Evolutionary conservation across 2,113 vertebrate species (phyloP), one percentile per base, ranked within the genome.

Genomic region (Electrona antarctica): DNA sequence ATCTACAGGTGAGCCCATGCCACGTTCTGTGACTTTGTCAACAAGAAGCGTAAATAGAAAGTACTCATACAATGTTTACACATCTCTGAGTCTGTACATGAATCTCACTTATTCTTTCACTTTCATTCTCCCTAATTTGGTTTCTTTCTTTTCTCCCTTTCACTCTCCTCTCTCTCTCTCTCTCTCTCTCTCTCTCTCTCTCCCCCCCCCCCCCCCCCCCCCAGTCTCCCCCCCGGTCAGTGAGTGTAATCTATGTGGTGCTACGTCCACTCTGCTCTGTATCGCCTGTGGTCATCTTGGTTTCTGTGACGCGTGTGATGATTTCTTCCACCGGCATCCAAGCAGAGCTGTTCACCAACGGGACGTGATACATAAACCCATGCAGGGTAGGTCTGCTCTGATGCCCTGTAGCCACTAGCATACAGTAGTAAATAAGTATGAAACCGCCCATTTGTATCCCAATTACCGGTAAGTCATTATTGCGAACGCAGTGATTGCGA

Each of bases 281-380:
- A 69, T 79, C 0, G 78, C 90, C 0, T 93, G 91, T 65, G 67
- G 80, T 11, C 62, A 48, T 8, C 68, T 52, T 1, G n/a, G 57
- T 6, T 88, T 92, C 65, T 92, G 90, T 4, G 85, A 90, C 2
- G 63, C 83, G 0, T 93, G 92, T n/a, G 91, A 93, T 6, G 74
- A 79, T 65, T 79, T 90, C 21, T 90, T 60, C 28, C 92, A 93
- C 79, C 90, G 87, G 50, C 89, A 92, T 63, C 92, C 91, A 0
- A 62, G 79, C 49, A 85, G 91, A 80, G 77, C 85, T 80, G 66
- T 9, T 76, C 93, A 93, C 90, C 84, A 78, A 72, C 70, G 91
- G 29, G 84, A 88, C 7, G 63, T 67, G 8, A 29, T 87, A 21
- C 82, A 70, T 54, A 64, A 79, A 65, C n/a, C 47, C 56, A 74